phyloP scores from a whole-genome alignment of 2,113 vertebrate species.

The Tor tambroides region DNA sequence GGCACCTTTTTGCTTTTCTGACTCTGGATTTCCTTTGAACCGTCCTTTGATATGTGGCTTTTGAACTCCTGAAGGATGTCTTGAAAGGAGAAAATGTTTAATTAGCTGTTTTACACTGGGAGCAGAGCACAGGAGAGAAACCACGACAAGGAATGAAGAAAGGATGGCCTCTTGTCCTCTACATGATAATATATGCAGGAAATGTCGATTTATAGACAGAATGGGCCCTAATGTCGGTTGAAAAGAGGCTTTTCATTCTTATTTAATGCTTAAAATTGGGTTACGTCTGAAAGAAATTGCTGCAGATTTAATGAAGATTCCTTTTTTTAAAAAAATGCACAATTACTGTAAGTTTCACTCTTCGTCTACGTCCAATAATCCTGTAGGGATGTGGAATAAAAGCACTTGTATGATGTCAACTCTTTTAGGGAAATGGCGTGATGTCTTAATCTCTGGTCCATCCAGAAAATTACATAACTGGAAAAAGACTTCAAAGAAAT shows the following conservation, averaged over 20 bases:
- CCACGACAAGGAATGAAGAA: conserved; percentile 28
- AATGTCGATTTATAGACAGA: conserved; percentile 66
- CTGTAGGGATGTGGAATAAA: background rate
- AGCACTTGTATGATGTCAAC: background rate
- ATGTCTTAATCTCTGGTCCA: background rate
- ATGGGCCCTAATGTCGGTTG: conserved; percentile 66
- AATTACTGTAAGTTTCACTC: conserved; percentile 7
- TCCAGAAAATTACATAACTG: background rate
- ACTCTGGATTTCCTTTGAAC: conserved; percentile 69
- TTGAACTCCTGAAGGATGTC: conserved; percentile 75
- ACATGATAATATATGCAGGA: conserved; percentile 69
- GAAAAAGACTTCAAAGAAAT: no score
- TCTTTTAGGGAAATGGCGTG: background rate
- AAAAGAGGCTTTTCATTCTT: conserved; percentile 65
- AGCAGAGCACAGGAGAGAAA: conserved; percentile 52
- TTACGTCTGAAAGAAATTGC: conserved; percentile 55
- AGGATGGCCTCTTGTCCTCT: conserved; percentile 46
- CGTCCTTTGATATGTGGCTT: conserved; percentile 69
- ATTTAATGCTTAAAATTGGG: conserved; percentile 70
- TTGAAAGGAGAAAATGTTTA: conserved; percentile 71
- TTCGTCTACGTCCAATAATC: background rate
- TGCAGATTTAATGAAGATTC: conserved; percentile 46
- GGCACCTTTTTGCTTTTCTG: conserved; percentile 66
- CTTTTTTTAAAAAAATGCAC: background rate
- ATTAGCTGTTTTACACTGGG: conserved; percentile 68